These are phyloP conservation scores for Drosophila bifasciata DNA, from an alignment of 1,140 invertebrate species.

Conservation along the genomic window DNA sequence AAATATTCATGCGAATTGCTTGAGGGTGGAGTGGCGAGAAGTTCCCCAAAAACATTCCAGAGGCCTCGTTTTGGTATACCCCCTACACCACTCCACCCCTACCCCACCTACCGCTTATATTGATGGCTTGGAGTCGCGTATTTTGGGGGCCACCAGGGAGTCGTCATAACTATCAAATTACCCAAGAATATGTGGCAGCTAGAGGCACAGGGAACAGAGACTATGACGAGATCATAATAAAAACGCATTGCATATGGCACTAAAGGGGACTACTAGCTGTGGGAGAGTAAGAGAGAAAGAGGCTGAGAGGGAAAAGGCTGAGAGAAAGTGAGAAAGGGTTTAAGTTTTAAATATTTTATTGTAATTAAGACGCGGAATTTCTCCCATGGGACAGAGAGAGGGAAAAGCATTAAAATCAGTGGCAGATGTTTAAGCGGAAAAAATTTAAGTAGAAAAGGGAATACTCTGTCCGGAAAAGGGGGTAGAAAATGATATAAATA, in stretches of 20 bases:
- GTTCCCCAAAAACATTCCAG: constrained; percentile 26
- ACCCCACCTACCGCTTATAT: constrained; percentile 1
- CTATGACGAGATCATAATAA: too few species aligned
- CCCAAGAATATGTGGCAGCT: constrained; percentile 61
- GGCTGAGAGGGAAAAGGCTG: too few species aligned
- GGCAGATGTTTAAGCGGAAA: constrained; percentile 27
- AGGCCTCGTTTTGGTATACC: neutral
- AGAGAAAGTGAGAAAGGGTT: neutral
- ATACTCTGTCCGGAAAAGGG: neutral
- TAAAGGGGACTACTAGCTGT: too few species aligned
- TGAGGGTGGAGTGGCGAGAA: neutral
- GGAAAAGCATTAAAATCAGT: constrained; percentile 20
- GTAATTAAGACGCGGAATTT: constrained; percentile 70
- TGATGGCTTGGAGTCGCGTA: constrained; percentile 17
- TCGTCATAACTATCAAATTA: constrained; percentile 75
- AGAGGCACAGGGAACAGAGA: neutral
- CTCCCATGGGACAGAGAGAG: constrained; percentile 47
- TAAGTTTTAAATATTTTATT: constrained; percentile 73
- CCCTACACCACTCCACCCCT: too few species aligned
- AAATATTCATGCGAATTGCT: constrained; percentile 75
- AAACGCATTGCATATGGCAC: too few species aligned
- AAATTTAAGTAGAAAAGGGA: too few species aligned
- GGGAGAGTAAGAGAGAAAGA: too few species aligned
- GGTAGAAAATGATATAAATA: too few species aligned
- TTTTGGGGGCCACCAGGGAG: neutral